Conservation (phyloP, 2,797 vertebrate species). For the Cynodonichthys magdalenae region DNA sequence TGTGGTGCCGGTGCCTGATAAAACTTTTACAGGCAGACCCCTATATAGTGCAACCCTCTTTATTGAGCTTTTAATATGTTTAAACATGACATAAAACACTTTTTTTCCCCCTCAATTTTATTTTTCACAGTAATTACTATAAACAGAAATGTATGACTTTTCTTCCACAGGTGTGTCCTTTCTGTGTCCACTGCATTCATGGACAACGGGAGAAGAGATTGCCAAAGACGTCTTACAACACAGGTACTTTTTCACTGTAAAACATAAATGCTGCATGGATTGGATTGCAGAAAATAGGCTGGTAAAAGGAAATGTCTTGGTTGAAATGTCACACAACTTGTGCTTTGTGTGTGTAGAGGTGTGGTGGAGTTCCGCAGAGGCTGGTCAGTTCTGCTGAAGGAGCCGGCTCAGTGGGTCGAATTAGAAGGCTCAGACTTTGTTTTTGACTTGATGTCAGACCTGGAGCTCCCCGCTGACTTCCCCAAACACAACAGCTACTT, state of each 20-base stretch:
- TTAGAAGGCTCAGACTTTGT: constrained; percentile 95
- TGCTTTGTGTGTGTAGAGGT: constrained; percentile 75
- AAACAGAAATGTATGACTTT: not conserved
- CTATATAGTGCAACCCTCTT: not conserved
- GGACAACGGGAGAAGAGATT: constrained; percentile 93
- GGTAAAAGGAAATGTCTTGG: not conserved
- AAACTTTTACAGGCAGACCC: constrained; percentile 22
- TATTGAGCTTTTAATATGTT: not conserved
- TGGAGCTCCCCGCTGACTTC: constrained; percentile 89
- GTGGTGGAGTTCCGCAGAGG: constrained; percentile 86
- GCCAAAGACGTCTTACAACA: constrained; percentile 88
- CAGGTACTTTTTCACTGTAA: constrained; percentile 78
- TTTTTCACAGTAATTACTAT: not conserved
- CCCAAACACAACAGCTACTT: constrained; percentile 93
- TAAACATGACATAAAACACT: not conserved
- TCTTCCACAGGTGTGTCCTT: constrained; percentile 84
- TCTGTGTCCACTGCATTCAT: constrained; percentile 92
- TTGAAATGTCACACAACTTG: not conserved
- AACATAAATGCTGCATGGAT: not conserved
- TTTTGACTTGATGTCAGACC: constrained; percentile 91
- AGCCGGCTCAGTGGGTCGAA: constrained; percentile 89
- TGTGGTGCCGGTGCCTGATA: constrained; percentile 35
- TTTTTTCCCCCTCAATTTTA: not conserved
- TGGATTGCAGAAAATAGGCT: not conserved
- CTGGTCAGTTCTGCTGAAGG: constrained; percentile 92